These are phyloP conservation scores for Neomorphus geoffroyi DNA, from an alignment of 2,797 vertebrate genomes.

Conservation along the genomic window DNA sequence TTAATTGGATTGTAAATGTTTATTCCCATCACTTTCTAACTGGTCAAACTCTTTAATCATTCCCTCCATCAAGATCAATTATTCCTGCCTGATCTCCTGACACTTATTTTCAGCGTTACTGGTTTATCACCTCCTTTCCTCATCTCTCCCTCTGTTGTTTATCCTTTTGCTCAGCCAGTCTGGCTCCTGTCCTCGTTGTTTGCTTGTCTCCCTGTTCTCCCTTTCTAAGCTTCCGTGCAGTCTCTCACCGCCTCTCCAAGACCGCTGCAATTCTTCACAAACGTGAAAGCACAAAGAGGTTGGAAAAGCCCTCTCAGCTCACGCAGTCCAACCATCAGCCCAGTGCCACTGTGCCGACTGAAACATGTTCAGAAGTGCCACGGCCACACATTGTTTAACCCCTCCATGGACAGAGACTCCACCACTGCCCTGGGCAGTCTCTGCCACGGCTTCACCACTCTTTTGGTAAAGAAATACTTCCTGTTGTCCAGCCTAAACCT, in stretches of 20 bases:
- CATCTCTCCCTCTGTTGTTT: background rate
- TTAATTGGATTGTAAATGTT: constrained; percentile 44
- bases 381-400: no score
- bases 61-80: constrained; percentile 13
- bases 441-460: no score
- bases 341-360: no score
- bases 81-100: background rate
- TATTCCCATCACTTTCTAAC: constrained; percentile 39
- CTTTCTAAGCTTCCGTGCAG: background rate
- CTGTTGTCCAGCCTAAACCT: no score
- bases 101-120: background rate
- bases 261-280: background rate
- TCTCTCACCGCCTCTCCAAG: background rate
- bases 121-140: background rate
- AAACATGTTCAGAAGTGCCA: no score
- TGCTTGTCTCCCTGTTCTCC: background rate
- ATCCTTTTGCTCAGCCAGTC: background rate
- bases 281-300: background rate
- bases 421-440: no score
- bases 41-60: constrained; percentile 11
- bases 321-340: no score
- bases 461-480: no score
- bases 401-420: no score
- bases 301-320: no score
- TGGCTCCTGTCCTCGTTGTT: background rate